Conservation (phyloP, 1,140 invertebrate species). For the Lordiphosa clarofinis region DNA sequence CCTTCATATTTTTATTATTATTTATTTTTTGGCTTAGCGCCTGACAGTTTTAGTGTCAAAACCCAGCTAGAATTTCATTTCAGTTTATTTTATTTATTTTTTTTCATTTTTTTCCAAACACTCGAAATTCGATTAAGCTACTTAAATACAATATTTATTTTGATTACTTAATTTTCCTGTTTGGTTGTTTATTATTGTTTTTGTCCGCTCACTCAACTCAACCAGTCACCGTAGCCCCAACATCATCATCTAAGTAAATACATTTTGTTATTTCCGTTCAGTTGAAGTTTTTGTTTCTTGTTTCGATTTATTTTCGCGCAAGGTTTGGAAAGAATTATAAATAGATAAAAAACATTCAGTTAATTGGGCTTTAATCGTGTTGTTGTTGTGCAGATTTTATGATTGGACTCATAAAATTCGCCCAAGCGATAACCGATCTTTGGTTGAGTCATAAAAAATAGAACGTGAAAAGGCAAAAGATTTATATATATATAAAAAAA, state of each 20-base stretch:
- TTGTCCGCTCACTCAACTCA: slow-evolving; percentile 9
- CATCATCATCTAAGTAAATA: slow-evolving; percentile 23
- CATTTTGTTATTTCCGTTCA: slow-evolving; percentile 33
- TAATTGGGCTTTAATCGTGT: slow-evolving; percentile 4
- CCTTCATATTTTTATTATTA: too few relatives aligned
- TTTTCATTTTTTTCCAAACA: slow-evolving; percentile 20
- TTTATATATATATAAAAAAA: slow-evolving; percentile 34
- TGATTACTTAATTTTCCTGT: slow-evolving; percentile 18
- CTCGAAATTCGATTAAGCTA: slow-evolving; percentile 13
- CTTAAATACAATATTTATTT: slow-evolving; percentile 19
- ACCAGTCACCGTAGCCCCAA: background rate
- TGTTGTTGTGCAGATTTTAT: slow-evolving; percentile 36
- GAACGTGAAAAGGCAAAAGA: slow-evolving; percentile 10
- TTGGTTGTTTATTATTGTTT: slow-evolving; percentile 13
- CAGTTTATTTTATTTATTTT: slow-evolving; percentile 9
- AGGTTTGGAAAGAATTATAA: slow-evolving; percentile 29
- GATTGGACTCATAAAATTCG: slow-evolving; percentile 61
- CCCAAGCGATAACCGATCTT: slow-evolving; percentile 46
- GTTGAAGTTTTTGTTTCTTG: slow-evolving; percentile 1
- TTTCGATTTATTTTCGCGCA: too few relatives aligned
- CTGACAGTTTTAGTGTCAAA: slow-evolving; percentile 6
- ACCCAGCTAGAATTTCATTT: too few relatives aligned
- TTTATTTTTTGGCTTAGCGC: too few relatives aligned
- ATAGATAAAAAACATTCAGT: slow-evolving; percentile 27
- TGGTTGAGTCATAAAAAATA: slow-evolving; percentile 31